phyloP scores from a whole-genome alignment of 53 echinoderm and acorn worm species.

The Hippasteria phrygiana region DNA sequence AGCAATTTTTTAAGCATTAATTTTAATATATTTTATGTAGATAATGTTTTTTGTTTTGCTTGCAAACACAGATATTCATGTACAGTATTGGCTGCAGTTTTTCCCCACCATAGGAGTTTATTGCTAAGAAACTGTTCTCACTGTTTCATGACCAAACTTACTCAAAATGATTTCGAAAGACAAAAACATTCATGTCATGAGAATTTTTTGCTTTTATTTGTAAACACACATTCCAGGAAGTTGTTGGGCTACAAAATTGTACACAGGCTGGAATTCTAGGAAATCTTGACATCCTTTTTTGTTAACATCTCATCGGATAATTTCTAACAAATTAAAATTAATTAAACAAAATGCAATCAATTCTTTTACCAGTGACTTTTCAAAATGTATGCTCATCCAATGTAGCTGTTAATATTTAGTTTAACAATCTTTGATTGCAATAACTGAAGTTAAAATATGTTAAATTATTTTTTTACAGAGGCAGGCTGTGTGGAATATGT shows the following conservation, averaged over 20 bases:
- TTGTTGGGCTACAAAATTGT: constrained; percentile 45
- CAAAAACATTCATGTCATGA: background rate
- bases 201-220: constrained; percentile 10
- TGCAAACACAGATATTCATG: no score
- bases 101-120: no score
- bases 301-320: background rate
- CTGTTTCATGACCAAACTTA: background rate
- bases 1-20: no score
- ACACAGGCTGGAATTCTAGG: constrained; percentile 26
- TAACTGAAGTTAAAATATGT: background rate
- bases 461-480: background rate
- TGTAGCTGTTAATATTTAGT: background rate
- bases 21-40: no score
- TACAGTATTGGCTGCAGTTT: no score
- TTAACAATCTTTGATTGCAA: constrained; percentile 17
- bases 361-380: constrained; percentile 8
- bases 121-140: no score
- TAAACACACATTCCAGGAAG: constrained; percentile 59
- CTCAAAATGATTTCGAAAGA: background rate
- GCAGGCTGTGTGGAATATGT: background rate
- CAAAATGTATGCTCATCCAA: background rate
- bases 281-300: background rate
- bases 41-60: no score
- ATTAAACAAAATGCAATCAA: constrained; percentile 35
- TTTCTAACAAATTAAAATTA: background rate